These are phyloP conservation scores for Campoletis raptor DNA, from an alignment of 2,888 invertebrate species.

Conservation along the genomic window DNA sequence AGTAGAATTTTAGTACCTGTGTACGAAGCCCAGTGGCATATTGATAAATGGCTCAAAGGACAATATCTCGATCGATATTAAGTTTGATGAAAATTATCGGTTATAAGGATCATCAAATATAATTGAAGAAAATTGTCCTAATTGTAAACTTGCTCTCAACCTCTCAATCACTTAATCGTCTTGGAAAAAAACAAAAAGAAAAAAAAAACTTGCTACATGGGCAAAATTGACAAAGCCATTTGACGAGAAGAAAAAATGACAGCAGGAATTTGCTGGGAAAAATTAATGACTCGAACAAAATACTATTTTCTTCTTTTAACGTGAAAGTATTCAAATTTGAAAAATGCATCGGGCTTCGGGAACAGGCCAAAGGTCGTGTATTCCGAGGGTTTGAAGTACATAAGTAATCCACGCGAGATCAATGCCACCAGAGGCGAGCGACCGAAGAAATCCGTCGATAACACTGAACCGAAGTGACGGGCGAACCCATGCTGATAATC, in stretches of 20 bases:
- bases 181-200: not conserved
- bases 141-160: not conserved
- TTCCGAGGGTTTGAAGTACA: slow-evolving; percentile 33
- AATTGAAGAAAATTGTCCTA: slow-evolving; percentile 3
- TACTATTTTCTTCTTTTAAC: not conserved
- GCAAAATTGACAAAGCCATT: not conserved
- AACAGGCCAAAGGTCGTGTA: slow-evolving; percentile 4
- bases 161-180: slow-evolving; percentile 1
- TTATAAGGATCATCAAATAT: not conserved
- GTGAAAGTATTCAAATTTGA: not conserved
- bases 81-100: slow-evolving; percentile 7
- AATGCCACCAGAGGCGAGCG: slow-evolving; percentile 43
- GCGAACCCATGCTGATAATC: slow-evolving; percentile 81
- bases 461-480: slow-evolving; percentile 79
- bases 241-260: not conserved
- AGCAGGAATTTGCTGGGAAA: not conserved
- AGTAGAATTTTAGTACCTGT: not conserved
- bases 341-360: slow-evolving; percentile 1
- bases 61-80: slow-evolving; percentile 18
- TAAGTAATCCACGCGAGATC: slow-evolving; percentile 55
- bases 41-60: slow-evolving; percentile 2
- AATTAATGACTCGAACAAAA: not conserved
- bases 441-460: slow-evolving; percentile 70
- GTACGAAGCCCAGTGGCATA: slow-evolving; percentile 5
- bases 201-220: not conserved